These are phyloP conservation scores for Conus canariensis DNA, from an alignment of 2,888 invertebrate species.

Conservation along the genomic window DNA sequence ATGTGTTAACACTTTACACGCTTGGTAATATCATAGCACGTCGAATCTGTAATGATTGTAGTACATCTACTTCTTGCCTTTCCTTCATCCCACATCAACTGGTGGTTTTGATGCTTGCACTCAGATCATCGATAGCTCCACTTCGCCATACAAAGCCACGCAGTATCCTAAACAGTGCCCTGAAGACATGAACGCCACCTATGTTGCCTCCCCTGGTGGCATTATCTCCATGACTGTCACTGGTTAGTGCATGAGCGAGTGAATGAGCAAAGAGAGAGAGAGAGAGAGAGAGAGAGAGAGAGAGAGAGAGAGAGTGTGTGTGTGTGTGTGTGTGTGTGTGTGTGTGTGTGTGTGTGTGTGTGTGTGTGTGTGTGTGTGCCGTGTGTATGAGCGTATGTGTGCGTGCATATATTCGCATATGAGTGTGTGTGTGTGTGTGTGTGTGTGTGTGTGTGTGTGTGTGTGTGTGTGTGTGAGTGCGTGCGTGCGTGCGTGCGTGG, in stretches of 20 bases:
- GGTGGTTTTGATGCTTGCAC: too few species aligned
- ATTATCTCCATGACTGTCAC: conserved; percentile 40
- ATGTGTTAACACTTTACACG: too few species aligned
- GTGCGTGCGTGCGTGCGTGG: background rate
- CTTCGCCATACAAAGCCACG: conserved; percentile 44
- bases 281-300: background rate
- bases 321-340: conserved; percentile 11
- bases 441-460: too few species aligned
- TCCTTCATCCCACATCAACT: too few species aligned
- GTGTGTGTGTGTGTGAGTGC: background rate
- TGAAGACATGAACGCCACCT: conserved; percentile 49
- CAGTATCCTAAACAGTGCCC: conserved; percentile 55
- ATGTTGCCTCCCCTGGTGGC: conserved; percentile 49
- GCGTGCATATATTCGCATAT: background rate
- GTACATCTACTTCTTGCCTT: too few species aligned
- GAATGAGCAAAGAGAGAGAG: background rate
- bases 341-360: conserved; percentile 14
- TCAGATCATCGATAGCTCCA: conserved; percentile 43
- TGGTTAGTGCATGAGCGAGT: conserved; percentile 2
- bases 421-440: background rate
- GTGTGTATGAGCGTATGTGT: background rate
- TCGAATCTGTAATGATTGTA: too few species aligned
- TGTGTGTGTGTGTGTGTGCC: background rate
- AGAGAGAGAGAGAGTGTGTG: background rate
- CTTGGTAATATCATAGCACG: too few species aligned